Evolutionary conservation across 1,140 invertebrate genomes (phyloP).

Genomic region (Drosophila carrolli): DNA sequence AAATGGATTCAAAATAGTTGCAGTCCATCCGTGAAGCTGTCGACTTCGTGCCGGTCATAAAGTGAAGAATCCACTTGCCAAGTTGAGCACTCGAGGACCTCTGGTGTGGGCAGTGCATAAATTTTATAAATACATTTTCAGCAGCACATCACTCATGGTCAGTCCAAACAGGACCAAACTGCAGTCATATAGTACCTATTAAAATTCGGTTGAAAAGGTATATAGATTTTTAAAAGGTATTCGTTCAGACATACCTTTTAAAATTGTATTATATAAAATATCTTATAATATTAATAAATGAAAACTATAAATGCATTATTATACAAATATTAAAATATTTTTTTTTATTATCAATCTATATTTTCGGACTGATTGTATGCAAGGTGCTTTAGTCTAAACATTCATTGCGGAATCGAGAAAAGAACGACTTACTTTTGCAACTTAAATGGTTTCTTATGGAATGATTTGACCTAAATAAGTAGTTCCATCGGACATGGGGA

Average conservation of each 20-base stretch:
- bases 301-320: too few species aligned
- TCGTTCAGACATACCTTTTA: too few species aligned
- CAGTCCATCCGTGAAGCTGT: slow-evolving; percentile 37
- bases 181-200: slow-evolving; percentile 22
- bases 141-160: slow-evolving; percentile 54
- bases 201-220: not conserved
- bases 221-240: not conserved
- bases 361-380: too few species aligned
- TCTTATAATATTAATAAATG: too few species aligned
- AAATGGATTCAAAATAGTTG: slow-evolving; percentile 44
- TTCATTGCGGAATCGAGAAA: too few species aligned
- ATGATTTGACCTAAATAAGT: too few species aligned
- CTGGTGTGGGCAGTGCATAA: slow-evolving; percentile 67
- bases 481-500: not conserved
- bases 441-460: too few species aligned
- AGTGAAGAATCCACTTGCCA: slow-evolving; percentile 53
- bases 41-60: slow-evolving; percentile 32
- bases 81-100: slow-evolving; percentile 30
- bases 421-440: too few species aligned
- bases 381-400: too few species aligned
- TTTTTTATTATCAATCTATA: too few species aligned
- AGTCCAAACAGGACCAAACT: slow-evolving; percentile 17
- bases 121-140: slow-evolving; percentile 69
- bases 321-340: too few species aligned
- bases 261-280: too few species aligned